Base-by-base conservation (phyloP, 2,888 invertebrate species). In the Ellobium chinense region DNA sequence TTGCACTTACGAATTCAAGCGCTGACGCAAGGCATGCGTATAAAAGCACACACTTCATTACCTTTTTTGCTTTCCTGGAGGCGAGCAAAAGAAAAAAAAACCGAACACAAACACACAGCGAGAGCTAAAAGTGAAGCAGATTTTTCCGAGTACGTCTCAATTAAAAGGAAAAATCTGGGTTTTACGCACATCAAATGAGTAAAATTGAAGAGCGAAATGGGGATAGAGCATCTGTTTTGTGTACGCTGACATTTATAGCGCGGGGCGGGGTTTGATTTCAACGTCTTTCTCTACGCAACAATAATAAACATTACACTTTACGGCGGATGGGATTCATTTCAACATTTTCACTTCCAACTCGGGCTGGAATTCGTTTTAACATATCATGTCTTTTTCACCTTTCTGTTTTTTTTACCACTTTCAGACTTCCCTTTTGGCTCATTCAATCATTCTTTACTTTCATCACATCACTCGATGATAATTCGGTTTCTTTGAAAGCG, bases 171-270 rank as follows among this genome's bases (percentile, higher is more conserved):
- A 46, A 21, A 31, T 5, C 27, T 7, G 29, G 27, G 37, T 63
- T 74, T 62, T 74, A 74, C 31, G 74, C 27, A 31, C 63, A 74
- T 74, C 62, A 74, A 74, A 74, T 46, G 62, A 63, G 74, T n/a
- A n/a, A 21, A 63, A 63, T 31, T 39, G 31, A 18, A n/a, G 24
- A 1, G 7, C 21, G 39, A 62, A 31, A 39, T 34, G 31, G 14
- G 46, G 29, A 39, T 9, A 24, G 12, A 34, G 31, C 74, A 74
- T 62, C 74, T 74, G 74, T 74, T 74, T 74, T 60, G 37, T 74
- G 63, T 74, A 29, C 9, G n/a, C 39, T 63, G 74, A 63, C 74
- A 63, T 63, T 63, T 74, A 74, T 63, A 74, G 63, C 74, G 29
- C 12, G 74, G 62, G 74, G 74, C 39, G 63, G 24, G 46, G 74